These are phyloP conservation scores for Drosophila leonis DNA, from an alignment of 2,888 invertebrate genomes.

Conservation along the genomic window DNA sequence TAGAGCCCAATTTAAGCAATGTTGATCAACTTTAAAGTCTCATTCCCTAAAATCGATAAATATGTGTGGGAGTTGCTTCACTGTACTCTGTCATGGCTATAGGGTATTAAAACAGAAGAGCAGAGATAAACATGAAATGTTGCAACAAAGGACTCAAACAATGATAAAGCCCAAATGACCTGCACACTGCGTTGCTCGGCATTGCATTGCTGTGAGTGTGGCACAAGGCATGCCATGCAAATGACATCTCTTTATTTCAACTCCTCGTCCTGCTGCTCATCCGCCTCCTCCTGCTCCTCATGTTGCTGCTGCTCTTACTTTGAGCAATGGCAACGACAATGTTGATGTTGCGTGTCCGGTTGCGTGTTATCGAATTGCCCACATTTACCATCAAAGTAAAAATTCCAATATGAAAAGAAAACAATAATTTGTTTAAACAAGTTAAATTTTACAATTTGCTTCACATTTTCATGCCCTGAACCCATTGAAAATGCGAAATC, in stretches of 20 bases:
- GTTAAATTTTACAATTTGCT: not conserved
- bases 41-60: not conserved
- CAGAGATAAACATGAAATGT: constrained; percentile 10
- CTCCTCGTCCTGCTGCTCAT: not conserved
- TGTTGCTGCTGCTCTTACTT: not conserved
- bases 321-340: constrained; percentile 14
- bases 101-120: constrained; percentile 8
- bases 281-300: not conserved
- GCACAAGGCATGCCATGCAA: constrained; percentile 3
- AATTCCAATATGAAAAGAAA: not conserved
- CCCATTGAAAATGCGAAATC: not conserved
- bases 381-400: constrained; percentile 1
- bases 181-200: constrained; percentile 15
- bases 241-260: not conserved
- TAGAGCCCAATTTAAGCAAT: not conserved
- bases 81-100: not conserved
- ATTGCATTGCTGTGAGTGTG: constrained; percentile 10
- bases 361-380: constrained; percentile 20
- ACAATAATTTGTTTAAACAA: not conserved
- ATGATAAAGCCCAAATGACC: constrained; percentile 30
- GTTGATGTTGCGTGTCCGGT: constrained; percentile 22
- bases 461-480: not conserved
- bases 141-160: constrained; percentile 9
- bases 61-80: too few relatives aligned
- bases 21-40: not conserved